Evolutionary conservation across 2,113 vertebrate species (phyloP).

Genomic region (Cochlearius cochlearius): DNA sequence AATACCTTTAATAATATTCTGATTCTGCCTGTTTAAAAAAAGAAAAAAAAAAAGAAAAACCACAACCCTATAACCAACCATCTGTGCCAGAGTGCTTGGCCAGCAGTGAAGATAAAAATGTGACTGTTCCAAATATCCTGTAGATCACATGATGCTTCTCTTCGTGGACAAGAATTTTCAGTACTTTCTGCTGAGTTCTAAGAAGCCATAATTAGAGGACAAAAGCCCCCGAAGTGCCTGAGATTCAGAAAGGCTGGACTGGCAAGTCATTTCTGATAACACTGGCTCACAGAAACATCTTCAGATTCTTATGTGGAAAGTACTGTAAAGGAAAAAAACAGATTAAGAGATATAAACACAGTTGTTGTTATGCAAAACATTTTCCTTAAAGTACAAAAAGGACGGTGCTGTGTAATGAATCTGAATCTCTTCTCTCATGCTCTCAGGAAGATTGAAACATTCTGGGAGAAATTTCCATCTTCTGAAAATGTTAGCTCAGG

Average conservation of each 20-base stretch:
- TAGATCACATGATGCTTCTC: neutral
- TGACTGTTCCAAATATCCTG: neutral
- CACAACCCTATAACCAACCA: neutral
- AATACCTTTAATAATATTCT: conserved; percentile 15
- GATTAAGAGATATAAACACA: neutral
- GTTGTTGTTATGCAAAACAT: neutral
- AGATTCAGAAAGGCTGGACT: conserved; percentile 43
- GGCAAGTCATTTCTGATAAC: neutral
- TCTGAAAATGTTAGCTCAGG: neutral
- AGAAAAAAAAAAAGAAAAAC: neutral
- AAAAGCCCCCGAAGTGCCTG: conserved; percentile 28
- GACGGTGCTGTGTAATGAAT: neutral
- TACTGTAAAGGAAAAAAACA: conserved; percentile 76
- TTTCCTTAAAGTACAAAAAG: neutral
- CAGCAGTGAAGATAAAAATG: conserved; percentile 15
- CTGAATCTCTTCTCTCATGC: neutral
- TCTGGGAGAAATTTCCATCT: neutral
- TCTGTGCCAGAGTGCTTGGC: neutral
- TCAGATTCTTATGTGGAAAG: conserved; percentile 98
- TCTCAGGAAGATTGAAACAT: neutral
- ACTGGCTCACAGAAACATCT: conserved; percentile 3
- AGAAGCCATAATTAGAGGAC: conserved; percentile 7
- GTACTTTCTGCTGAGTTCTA: neutral
- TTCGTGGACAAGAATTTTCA: neutral
- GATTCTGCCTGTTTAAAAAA: neutral